phyloP scores from a whole-genome alignment of 1,140 invertebrate genomes.

The Stratiolaelaps scimitus region DNA sequence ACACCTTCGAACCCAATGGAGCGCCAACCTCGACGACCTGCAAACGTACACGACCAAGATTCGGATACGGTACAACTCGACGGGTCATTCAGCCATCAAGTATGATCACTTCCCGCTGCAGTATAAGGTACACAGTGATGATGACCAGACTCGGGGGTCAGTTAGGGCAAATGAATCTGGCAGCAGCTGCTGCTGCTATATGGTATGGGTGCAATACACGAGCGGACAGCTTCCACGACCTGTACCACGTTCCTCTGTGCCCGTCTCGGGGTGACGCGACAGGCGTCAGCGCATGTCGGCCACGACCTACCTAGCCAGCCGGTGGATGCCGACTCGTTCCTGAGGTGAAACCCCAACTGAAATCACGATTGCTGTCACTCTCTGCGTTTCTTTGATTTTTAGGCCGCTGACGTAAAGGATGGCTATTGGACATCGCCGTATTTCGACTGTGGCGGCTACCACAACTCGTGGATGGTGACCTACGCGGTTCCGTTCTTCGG shows the following conservation, averaged over 20 bases:
- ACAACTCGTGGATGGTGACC: conserved; percentile 66
- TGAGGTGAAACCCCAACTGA: too few species aligned
- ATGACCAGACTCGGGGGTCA: background rate
- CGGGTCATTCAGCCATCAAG: conserved; percentile 62
- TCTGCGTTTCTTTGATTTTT: conserved; percentile 37
- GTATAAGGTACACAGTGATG: conserved; percentile 48
- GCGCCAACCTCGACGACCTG: conserved; percentile 76
- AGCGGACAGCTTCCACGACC: too few species aligned
- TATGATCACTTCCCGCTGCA: conserved; percentile 79
- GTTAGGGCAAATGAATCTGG: too few species aligned
- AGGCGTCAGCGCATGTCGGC: background rate
- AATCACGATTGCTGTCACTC: too few species aligned
- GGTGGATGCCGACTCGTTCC: too few species aligned
- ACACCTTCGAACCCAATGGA: conserved; percentile 78
- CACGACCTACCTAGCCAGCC: background rate
- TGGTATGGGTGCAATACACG: too few species aligned
- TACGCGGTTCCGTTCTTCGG: conserved; percentile 95
- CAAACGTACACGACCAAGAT: conserved; percentile 87
- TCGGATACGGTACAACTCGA: conserved; percentile 73
- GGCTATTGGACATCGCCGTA: conserved; percentile 86
- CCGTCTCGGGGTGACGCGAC: background rate
- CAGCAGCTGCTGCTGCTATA: too few species aligned
- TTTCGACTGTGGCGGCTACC: conserved; percentile 76
- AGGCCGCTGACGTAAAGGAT: conserved; percentile 67
- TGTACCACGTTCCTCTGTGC: too few species aligned